Conservation (phyloP, 2,888 invertebrate genomes). For the Phalera bucephala region DNA sequence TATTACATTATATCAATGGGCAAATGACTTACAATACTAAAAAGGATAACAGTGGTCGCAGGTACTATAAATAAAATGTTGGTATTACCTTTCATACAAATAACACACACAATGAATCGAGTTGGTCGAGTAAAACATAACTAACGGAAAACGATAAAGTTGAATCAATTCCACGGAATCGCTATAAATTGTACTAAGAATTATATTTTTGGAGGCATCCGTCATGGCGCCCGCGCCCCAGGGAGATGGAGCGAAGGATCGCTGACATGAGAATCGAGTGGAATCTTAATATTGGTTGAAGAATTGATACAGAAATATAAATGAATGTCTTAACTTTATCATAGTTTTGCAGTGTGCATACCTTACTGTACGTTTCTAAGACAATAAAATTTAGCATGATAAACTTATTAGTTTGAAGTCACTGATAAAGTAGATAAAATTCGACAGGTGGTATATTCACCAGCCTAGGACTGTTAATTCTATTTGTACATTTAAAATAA, state of each 20-base stretch:
- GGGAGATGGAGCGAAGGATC: not conserved
- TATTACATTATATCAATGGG: too few species aligned
- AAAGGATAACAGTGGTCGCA: not conserved
- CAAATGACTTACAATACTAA: not conserved
- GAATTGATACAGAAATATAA: too few species aligned
- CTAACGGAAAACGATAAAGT: constrained; percentile 7
- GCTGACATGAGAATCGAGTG: not conserved
- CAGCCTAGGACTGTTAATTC: too few species aligned
- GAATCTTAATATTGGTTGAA: too few species aligned
- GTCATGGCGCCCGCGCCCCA: constrained; percentile 4
- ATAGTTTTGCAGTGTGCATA: too few species aligned
- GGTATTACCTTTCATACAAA: not conserved
- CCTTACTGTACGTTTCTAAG: too few species aligned
- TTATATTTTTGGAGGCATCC: constrained; percentile 9
- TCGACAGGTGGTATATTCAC: too few species aligned
- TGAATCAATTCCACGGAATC: constrained; percentile 8
- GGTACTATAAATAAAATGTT: not conserved
- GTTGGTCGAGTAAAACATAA: constrained; percentile 1
- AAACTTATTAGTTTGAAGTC: too few species aligned
- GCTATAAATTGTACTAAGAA: constrained; percentile 8
- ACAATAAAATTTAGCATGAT: too few species aligned
- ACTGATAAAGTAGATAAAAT: too few species aligned
- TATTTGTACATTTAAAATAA: too few species aligned
- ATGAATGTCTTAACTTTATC: too few species aligned
- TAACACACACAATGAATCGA: not conserved